Conservation (phyloP, 2,113 vertebrate species). For the Labeo rohita region DNA sequence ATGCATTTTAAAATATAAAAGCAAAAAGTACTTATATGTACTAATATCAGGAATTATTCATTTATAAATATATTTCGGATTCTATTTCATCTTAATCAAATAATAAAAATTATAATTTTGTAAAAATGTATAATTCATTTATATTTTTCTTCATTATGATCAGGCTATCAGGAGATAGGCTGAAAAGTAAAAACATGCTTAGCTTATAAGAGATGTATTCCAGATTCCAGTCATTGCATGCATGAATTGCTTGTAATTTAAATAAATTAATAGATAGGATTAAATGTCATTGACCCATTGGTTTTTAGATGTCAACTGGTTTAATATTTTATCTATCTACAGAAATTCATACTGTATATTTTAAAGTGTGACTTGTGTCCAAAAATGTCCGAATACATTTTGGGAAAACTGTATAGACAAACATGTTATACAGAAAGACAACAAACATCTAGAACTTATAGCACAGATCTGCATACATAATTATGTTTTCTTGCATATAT, state of each 20-base stretch:
- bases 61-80: background rate
- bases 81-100: background rate
- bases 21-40: too few relatives aligned
- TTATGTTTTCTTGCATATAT: conserved; percentile 20
- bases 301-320: background rate
- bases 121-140: too few relatives aligned
- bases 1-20: too few relatives aligned
- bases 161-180: too few relatives aligned
- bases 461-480: background rate
- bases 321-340: background rate
- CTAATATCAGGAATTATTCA: background rate
- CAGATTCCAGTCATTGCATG: background rate
- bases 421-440: background rate
- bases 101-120: background rate
- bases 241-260: background rate
- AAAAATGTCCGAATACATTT: background rate
- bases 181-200: background rate
- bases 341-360: background rate
- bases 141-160: too few relatives aligned
- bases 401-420: background rate
- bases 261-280: background rate
- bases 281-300: background rate
- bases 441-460: background rate
- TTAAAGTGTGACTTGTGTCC: background rate
- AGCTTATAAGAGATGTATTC: background rate